These are phyloP conservation scores for Neolamprologus ventralis DNA, from an alignment of 2,113 vertebrate species.

Conservation along the genomic window DNA sequence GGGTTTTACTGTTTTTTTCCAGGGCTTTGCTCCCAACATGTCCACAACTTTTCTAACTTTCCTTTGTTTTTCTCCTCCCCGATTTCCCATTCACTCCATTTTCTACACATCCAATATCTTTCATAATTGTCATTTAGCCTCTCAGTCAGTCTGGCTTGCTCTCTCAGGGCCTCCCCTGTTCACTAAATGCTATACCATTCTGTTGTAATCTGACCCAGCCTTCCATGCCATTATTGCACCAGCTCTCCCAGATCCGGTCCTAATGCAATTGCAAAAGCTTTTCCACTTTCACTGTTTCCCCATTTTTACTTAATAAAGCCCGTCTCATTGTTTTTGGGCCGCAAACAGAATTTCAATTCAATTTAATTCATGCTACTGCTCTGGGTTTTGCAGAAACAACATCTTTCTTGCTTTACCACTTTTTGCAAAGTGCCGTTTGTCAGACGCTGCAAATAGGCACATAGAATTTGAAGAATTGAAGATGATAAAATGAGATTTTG, in stretches of 20 bases:
- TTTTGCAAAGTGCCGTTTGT: not conserved
- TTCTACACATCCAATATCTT: conserved; percentile 18
- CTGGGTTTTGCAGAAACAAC: conserved; percentile 11
- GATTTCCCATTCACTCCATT: conserved; percentile 22
- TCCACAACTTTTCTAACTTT: conserved; percentile 13
- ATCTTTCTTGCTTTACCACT: not conserved
- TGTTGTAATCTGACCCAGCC: conserved; percentile 52
- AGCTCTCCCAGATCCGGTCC: conserved; percentile 52
- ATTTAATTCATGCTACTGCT: conserved; percentile 50
- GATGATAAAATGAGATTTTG: not conserved
- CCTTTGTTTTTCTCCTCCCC: not conserved
- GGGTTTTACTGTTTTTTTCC: not conserved
- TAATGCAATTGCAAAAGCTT: conserved; percentile 67
- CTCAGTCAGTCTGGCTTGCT: conserved; percentile 15
- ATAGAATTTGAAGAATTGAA: not conserved
- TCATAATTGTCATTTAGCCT: conserved; percentile 28
- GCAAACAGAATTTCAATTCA: conserved; percentile 60
- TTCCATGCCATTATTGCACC: conserved; percentile 62
- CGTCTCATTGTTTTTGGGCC: conserved; percentile 62
- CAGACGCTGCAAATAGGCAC: not conserved
- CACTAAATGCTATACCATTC: conserved; percentile 61
- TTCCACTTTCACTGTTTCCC: conserved; percentile 57
- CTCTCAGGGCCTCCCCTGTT: conserved; percentile 26
- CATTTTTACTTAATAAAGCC: conserved; percentile 68
- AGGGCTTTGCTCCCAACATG: not conserved